These are phyloP conservation scores for Pteronotus mesoamericanus DNA, from an alignment of 2,797 vertebrate species.

Conservation along the genomic window DNA sequence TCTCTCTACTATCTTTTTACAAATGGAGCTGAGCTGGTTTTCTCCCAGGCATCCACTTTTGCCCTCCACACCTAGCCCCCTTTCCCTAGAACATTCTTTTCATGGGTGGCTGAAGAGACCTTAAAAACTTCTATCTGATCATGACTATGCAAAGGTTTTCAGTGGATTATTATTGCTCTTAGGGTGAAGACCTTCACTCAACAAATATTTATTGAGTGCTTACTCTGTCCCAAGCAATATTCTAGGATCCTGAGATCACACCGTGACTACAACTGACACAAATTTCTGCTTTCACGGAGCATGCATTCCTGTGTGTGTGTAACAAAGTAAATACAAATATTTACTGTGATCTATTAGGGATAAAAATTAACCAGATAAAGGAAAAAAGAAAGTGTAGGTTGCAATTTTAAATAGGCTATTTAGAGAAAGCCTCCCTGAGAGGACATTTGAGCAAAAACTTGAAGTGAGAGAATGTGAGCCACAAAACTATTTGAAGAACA, in stretches of 20 bases:
- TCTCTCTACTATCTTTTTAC: not conserved
- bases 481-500: not conserved
- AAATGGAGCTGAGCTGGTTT: not conserved
- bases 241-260: not conserved
- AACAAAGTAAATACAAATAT: not conserved
- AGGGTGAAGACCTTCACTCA: not conserved
- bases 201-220: not conserved
- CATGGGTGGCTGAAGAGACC: not conserved
- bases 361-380: not conserved
- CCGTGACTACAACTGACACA: not conserved
- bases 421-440: not conserved
- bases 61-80: accelerated
- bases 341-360: not conserved
- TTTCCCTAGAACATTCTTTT: not conserved
- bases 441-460: not conserved
- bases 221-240: not conserved
- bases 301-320: not conserved
- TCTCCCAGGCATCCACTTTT: not conserved
- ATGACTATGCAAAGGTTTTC: not conserved
- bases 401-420: not conserved
- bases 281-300: not conserved
- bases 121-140: not conserved
- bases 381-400: not conserved
- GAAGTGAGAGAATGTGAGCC: not conserved
- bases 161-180: not conserved